Evolutionary conservation across 92 coral and sea anemone genomes (phyloP).

Genomic region (Actinernus sp.): DNA sequence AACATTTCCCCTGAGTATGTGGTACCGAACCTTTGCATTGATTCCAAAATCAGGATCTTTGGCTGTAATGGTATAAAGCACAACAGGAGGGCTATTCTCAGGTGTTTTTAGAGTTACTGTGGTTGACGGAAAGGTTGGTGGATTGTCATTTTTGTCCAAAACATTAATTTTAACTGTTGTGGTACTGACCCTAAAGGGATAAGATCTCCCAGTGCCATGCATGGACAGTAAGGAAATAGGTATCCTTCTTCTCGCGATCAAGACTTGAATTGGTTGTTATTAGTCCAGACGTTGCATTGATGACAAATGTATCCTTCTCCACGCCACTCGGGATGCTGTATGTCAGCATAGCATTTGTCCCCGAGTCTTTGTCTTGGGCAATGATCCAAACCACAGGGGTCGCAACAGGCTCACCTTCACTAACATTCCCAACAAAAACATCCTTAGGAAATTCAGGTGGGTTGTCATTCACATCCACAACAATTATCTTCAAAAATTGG

Average conservation of each 20-base stretch:
- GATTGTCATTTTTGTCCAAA: constrained; percentile 87
- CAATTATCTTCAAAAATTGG: constrained; percentile 62
- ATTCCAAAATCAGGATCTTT: constrained; percentile 77
- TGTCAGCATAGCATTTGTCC: constrained; percentile 71
- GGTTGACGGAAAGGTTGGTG: constrained; percentile 60
- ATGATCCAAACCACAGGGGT: constrained; percentile 67
- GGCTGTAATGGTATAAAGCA: constrained; percentile 68
- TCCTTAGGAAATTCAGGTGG: constrained; percentile 77
- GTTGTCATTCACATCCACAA: constrained; percentile 95
- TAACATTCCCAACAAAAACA: constrained; percentile 69
- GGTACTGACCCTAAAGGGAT: constrained; percentile 84
- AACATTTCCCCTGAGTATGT: constrained; percentile 66
- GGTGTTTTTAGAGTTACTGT: constrained; percentile 44
- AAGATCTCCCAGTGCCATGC: constrained; percentile 73
- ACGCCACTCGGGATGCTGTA: constrained; percentile 89
- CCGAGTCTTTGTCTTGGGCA: constrained; percentile 86
- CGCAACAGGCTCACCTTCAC: constrained; percentile 73
- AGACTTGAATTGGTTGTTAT: constrained; percentile 77
- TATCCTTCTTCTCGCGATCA: constrained; percentile 82
- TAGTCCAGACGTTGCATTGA: constrained; percentile 69
- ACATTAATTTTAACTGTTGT: constrained; percentile 73
- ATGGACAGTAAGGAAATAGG: constrained; percentile 74
- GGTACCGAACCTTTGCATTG: constrained; percentile 74
- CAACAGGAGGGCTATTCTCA: constrained; percentile 66
- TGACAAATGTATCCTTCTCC: constrained; percentile 69